Evolutionary conservation across 2,113 vertebrate genomes (phyloP).

Genomic region (Orycteropus afer): DNA sequence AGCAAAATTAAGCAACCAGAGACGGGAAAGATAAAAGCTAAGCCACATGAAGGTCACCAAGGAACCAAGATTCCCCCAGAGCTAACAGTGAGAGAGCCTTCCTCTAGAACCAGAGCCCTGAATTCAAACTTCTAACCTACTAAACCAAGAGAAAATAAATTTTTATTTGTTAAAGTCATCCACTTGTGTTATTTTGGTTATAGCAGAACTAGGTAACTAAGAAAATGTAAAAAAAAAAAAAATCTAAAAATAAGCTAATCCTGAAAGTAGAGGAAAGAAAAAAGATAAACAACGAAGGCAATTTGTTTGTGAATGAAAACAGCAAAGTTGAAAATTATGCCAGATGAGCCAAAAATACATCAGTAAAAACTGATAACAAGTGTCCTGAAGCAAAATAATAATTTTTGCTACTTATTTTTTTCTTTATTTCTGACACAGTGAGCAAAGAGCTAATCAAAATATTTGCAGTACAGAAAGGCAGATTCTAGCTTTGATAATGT

Average conservation of each 20-base stretch:
- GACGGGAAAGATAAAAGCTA: too few species aligned
- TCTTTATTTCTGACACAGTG: neutral
- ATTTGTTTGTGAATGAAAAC: neutral
- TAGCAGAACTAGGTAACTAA: too few species aligned
- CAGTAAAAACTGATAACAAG: neutral
- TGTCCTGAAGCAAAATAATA: neutral
- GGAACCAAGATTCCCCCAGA: too few species aligned
- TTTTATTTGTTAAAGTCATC: too few species aligned
- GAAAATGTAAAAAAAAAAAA: too few species aligned
- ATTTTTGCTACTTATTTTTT: neutral
- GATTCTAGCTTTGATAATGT: neutral
- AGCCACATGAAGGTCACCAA: too few species aligned
- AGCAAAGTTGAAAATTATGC: neutral
- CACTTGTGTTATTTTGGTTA: too few species aligned
- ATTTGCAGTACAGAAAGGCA: neutral
- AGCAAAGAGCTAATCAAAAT: slow-evolving; percentile 1
- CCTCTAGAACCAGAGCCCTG: too few species aligned
- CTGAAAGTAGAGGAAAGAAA: neutral
- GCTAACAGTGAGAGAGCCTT: too few species aligned
- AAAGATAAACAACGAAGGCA: neutral
- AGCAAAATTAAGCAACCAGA: too few species aligned
- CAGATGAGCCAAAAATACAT: neutral
- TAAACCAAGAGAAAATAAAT: too few species aligned
- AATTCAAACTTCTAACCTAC: too few species aligned
- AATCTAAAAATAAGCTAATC: neutral